These are phyloP conservation scores for Bubo scandiacus DNA, from an alignment of 2,113 vertebrate species.

Conservation along the genomic window DNA sequence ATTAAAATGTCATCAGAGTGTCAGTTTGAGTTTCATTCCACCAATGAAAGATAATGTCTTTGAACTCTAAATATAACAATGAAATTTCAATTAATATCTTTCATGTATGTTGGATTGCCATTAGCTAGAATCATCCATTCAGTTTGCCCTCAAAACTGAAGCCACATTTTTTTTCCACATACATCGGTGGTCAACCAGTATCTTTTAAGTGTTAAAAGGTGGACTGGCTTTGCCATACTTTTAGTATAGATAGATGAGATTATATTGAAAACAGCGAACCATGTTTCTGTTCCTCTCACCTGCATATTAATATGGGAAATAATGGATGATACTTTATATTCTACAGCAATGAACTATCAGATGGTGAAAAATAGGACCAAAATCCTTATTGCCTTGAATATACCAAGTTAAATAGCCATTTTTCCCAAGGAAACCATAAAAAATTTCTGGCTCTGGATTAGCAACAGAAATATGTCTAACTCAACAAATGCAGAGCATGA, in stretches of 20 bases:
- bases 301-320: background rate
- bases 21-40: constrained; percentile 47
- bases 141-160: background rate
- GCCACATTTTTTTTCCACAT: background rate
- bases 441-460: background rate
- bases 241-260: background rate
- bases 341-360: background rate
- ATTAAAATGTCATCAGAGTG: constrained; percentile 46
- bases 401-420: background rate
- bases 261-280: background rate
- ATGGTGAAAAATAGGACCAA: background rate
- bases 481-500: constrained; percentile 18
- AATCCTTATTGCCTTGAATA: background rate
- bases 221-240: background rate
- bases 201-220: background rate
- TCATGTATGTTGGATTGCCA: background rate
- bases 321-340: background rate
- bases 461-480: background rate
- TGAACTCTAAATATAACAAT: constrained; percentile 56
- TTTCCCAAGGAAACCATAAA: background rate
- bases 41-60: constrained; percentile 39
- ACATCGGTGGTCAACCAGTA: background rate
- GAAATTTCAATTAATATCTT: constrained; percentile 54
- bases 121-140: background rate
- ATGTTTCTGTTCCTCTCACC: background rate